Evolutionary conservation across 2,113 vertebrate species (phyloP), one percentile per base, ranked within the genome.

Genomic region (Austrofundulus limnaeus): DNA sequence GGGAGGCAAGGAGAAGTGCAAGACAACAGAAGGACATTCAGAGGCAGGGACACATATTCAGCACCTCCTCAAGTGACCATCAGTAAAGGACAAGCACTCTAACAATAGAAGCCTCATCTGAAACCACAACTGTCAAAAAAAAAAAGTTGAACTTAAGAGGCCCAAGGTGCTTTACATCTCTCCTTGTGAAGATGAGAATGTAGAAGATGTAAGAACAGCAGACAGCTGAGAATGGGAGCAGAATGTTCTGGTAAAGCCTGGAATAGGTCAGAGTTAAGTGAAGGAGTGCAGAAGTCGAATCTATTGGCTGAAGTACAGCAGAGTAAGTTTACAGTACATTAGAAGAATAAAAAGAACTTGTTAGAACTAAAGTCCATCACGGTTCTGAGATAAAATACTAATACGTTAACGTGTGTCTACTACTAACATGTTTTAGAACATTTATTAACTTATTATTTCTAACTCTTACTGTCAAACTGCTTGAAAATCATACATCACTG

Each of bases 1-100:
- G 84, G 79, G 34, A 69, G 53, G 47, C 66, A 53, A 81, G 68
- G 31, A 81, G 54, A 75, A 51, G 41, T 25, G 28, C 56, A 87
- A 85, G 80, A 78, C 59, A 64, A 51, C 43, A 41, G 31, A 73
- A 84, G 84, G 65, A 78, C 77, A 49, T 48, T 70, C 69, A 73
- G 82, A 83, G 83, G 79, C 86, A 61, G 78, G 82, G 34, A 63
- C 80, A 41, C 62, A 73, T 67, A 59, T 72, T 83, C 63, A 77
- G 77, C 88, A 85, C 85, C 85, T 87, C 81, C 84, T 88, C 86
- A 86, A 89, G 81, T 80, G 72, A 86, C 78, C 60, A 2, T 78
- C 53, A 51, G 70, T 59, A 74, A 77, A 81, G 70, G 80, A 64
- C 73, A 80, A 76, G 56, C 21, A 80, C 53, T 75, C 88, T 83